Percentiles rank a stretch among this genome's conserved stretches.
Conservation (phyloP, 2,797 vertebrate species). For the Microtus obscurus region DNA sequence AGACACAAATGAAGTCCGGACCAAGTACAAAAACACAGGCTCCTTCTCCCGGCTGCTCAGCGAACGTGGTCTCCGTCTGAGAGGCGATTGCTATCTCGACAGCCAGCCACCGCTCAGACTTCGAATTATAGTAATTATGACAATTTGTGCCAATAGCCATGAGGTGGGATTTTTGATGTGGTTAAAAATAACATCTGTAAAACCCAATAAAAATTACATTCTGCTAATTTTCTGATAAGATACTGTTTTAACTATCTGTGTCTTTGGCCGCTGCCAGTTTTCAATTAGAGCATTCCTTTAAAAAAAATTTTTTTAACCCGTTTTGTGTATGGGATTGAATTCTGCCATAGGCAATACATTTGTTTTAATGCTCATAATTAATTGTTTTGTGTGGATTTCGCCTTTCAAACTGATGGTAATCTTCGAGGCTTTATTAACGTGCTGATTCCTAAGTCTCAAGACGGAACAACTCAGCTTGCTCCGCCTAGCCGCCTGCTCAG, state of each 20-base stretch:
- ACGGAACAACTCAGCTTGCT: conserved; percentile 76
- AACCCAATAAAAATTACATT: conserved; percentile 91
- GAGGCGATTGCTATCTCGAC: conserved; percentile 88
- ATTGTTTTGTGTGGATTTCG: conserved; percentile 90
- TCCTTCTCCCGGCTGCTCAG: conserved; percentile 87
- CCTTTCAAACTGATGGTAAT: conserved; percentile 88
- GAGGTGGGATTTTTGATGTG: conserved; percentile 91
- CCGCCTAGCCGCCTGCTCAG: conserved; percentile 81
- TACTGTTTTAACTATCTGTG: conserved; percentile 86
- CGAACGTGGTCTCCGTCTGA: conserved; percentile 83
- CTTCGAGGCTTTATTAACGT: conserved; percentile 87
- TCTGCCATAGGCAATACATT: conserved; percentile 87
- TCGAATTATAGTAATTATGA: conserved; percentile 92
- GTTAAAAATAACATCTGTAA: conserved; percentile 92
- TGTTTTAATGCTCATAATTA: conserved; percentile 91
- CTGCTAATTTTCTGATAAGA: conserved; percentile 93
- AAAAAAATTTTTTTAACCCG: conserved; percentile 78
- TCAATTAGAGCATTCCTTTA: conserved; percentile 89
- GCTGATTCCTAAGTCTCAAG: conserved; percentile 74
- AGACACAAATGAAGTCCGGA: conserved; percentile 90
- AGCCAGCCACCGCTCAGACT: conserved; percentile 87
- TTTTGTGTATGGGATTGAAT: conserved; percentile 86
- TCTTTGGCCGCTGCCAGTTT: conserved; percentile 85
- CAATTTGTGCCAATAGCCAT: conserved; percentile 91
- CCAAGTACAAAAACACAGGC: conserved; percentile 85